phyloP scores from a whole-genome alignment of 2,113 vertebrate species.

The Polyodon spathula region DNA sequence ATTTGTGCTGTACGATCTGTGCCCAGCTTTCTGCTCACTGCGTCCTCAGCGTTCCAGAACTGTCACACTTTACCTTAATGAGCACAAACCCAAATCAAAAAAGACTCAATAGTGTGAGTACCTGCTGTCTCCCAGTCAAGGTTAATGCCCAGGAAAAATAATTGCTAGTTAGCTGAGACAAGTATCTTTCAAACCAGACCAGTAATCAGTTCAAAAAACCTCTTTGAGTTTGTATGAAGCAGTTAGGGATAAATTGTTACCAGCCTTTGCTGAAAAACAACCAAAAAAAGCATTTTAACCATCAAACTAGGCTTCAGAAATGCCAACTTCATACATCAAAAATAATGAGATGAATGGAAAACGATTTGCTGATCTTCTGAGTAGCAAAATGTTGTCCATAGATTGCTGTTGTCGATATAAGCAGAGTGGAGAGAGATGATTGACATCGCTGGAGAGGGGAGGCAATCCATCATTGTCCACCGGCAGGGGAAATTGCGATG shows the following conservation, averaged over 20 bases:
- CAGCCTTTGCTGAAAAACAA: neutral
- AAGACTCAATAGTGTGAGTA: neutral
- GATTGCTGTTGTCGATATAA: neutral
- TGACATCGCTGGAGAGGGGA: neutral
- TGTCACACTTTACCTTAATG: constrained; percentile 1
- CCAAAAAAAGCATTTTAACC: neutral
- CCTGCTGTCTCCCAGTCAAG: neutral
- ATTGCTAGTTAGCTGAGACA: neutral
- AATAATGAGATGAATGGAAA: constrained; percentile 1
- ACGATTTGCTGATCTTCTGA: neutral
- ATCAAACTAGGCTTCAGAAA: neutral
- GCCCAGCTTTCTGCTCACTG: neutral
- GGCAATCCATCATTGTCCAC: constrained; percentile 1
- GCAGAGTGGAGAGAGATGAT: neutral
- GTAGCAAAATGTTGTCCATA: neutral
- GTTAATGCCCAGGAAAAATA: neutral
- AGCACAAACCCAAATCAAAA: neutral
- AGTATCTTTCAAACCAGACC: neutral
- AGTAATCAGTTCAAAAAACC: constrained; percentile 4
- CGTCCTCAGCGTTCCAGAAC: neutral
- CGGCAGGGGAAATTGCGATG: neutral
- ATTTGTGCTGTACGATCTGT: neutral
- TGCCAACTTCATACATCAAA: neutral
- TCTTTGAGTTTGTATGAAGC: neutral
- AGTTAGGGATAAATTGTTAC: neutral